A percentile compares a stretch with the other conserved stretches of the same genome.
Conservation (phyloP, 2,797 vertebrate species). For the Hemibagrus guttatus region DNA sequence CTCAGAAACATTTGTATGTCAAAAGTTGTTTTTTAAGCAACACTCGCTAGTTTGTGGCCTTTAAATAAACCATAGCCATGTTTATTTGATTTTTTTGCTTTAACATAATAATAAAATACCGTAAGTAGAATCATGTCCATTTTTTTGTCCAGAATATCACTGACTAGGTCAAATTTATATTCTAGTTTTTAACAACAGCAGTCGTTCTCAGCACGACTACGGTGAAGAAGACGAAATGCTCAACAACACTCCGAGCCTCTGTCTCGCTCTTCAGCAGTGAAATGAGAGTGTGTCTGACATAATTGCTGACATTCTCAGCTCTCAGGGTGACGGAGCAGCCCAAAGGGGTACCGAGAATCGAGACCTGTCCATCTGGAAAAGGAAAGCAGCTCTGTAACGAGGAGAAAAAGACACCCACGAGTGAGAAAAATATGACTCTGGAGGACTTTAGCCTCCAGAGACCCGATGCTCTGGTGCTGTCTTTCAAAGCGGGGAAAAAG, state of each 20-base stretch:
- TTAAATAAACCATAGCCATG: background rate
- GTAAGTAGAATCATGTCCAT: background rate
- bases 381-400: constrained; percentile 59
- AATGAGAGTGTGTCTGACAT: constrained; percentile 54
- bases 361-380: constrained; percentile 51
- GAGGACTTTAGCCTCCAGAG: constrained; percentile 3
- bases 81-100: background rate
- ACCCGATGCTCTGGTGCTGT: background rate
- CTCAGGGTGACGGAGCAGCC: constrained; percentile 63
- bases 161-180: background rate
- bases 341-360: constrained; percentile 45
- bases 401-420: constrained; percentile 32
- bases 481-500: background rate
- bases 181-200: too few relatives aligned
- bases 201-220: background rate
- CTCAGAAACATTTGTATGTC: background rate
- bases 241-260: constrained; percentile 32
- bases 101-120: background rate
- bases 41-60: background rate
- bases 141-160: background rate
- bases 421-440: constrained; percentile 9
- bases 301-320: constrained; percentile 65
- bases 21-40: background rate
- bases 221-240: constrained; percentile 32
- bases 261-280: constrained; percentile 52